These are phyloP conservation scores for Sclerurus mexicanus DNA, from an alignment of 2,113 vertebrate species.

Conservation along the genomic window DNA sequence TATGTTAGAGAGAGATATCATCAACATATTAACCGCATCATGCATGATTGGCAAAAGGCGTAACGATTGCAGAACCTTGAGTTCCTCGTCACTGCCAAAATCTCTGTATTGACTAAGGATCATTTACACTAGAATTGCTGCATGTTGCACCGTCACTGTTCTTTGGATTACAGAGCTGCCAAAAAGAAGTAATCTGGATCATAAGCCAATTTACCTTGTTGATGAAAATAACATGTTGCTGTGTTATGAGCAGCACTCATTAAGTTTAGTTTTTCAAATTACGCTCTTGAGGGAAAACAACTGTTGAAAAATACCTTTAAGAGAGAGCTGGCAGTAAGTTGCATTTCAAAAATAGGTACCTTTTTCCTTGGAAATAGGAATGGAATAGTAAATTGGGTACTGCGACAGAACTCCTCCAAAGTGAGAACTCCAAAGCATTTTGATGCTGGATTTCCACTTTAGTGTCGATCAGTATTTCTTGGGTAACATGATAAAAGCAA, in stretches of 20 bases:
- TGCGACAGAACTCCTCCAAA: background rate
- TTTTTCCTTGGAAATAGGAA: background rate
- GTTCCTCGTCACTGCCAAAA: background rate
- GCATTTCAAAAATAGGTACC: background rate
- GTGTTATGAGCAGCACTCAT: background rate
- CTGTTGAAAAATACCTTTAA: background rate
- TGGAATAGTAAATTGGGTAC: background rate
- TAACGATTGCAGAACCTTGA: background rate
- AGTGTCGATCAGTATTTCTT: background rate
- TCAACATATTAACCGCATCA: slow-evolving; percentile 36
- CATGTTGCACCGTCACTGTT: background rate
- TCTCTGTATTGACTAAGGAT: background rate
- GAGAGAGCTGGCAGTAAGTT: background rate
- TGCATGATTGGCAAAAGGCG: background rate
- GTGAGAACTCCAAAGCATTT: slow-evolving; percentile 8
- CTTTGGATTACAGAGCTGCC: background rate
- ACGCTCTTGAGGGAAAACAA: background rate
- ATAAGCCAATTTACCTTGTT: background rate
- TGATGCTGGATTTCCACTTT: background rate
- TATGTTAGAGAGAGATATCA: slow-evolving; percentile 32
- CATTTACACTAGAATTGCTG: background rate
- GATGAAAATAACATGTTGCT: background rate
- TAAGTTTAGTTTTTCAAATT: background rate
- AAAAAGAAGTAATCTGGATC: background rate
- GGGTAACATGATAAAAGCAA: background rate